Base-by-base conservation (phyloP, 2,888 invertebrate species). In the Endotricha flammealis region DNA sequence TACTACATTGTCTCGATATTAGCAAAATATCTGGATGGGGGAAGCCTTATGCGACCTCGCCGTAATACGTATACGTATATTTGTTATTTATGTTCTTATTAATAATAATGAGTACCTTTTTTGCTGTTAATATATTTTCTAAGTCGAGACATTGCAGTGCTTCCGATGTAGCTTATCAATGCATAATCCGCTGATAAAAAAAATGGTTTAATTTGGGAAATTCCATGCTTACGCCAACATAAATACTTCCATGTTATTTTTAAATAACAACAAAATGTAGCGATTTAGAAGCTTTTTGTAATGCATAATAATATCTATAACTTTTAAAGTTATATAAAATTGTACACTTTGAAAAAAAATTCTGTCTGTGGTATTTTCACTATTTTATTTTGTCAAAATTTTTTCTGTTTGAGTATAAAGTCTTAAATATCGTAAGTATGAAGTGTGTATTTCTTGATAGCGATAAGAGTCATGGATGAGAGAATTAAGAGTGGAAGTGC, bases 401-500 rank as follows among this genome's bases (percentile, higher is more conserved):
- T 38, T 46, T 40, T 39, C 6, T 6, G 41, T 43, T 45, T 48
- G 48, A 39, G 46, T 42, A 48, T 48, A n/a, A n/a, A 50, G 50
- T 49, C 43, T 44, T 44, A 44, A 48, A 39, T 39, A 42, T 36
- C 50, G 24, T 56, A 48, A 56, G 52, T 55, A 47, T 36, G 39
- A 56, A 51, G 57, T 65, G 57, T 64, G 57, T 60, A 51, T 52
- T 48, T 53, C 44, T 61, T 65, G 57, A 32, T 60, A 47, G 57
- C 45, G 28, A 49, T 66, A 63, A 58, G 58, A 42, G 55, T 60
- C n/a, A n/a, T n/a, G n/a, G n/a, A n/a, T n/a, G n/a, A n/a, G n/a
- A n/a, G n/a, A n/a, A n/a, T n/a, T n/a, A n/a, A n/a, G n/a, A n/a
- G n/a, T n/a, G n/a, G n/a, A n/a, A n/a, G n/a, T n/a, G n/a, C n/a